Conservation (phyloP, 2,113 vertebrate species). For the Lepus americanus region DNA sequence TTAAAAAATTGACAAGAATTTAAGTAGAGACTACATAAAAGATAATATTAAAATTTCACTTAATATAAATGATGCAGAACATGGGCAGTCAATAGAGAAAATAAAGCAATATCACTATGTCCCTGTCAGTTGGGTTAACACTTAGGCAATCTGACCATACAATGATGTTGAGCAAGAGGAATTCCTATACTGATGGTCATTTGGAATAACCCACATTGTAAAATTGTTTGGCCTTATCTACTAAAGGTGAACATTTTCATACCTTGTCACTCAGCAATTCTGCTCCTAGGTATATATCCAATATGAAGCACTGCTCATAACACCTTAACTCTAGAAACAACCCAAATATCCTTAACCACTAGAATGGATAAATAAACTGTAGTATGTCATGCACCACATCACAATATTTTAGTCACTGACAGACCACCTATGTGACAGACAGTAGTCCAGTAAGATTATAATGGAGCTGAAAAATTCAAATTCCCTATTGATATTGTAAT, state of each 20-base stretch:
- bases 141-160: not conserved
- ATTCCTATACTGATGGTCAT: not conserved
- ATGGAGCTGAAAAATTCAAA: no score
- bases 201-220: not conserved
- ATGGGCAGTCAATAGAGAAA: not conserved
- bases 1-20: not conserved
- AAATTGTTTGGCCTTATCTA: not conserved
- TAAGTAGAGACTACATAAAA: not conserved
- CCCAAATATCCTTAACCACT: not conserved
- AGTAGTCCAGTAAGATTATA: no score
- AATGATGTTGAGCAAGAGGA: not conserved
- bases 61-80: conserved; percentile 1
- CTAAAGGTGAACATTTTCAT: not conserved
- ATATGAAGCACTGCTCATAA: not conserved
- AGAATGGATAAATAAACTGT: not conserved
- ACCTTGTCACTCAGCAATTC: not conserved
- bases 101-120: not conserved
- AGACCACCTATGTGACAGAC: no score
- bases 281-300: not conserved
- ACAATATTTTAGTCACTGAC: no score
- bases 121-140: not conserved
- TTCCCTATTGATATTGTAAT: no score
- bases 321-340: not conserved
- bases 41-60: not conserved
- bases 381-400: not conserved